Base-by-base conservation (phyloP, 2,797 vertebrate species). In the Paratrypauchen microcephalus region DNA sequence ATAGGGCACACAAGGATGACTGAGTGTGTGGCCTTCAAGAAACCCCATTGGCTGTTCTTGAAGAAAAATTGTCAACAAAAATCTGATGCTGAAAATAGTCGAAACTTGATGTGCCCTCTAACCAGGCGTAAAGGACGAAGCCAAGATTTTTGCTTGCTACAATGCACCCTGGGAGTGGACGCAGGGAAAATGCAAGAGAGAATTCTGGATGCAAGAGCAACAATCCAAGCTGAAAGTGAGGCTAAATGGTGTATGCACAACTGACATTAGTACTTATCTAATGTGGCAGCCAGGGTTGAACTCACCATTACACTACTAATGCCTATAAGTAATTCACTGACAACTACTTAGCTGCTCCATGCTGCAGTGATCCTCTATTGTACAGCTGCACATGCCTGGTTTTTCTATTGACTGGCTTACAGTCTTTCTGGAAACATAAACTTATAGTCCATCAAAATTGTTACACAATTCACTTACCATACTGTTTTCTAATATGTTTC, bases 41-140 rank as follows among this genome's bases (percentile, higher is more conserved):
- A 73, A 76, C 61, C 32, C 32, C 36, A 61, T 64, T 39, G 60
- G 74, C 58, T 66, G 70, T 70, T 82, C 57, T 81, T 68, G 67
- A 79, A 86, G 56, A 60, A 30, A 68, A 62, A 77, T n/a, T 8
- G 56, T 61, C 50, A 65, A 50, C 64, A 69, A 58, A 64, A 45
- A 41, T 21, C 24, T n/a, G 26, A 62, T 71, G 69, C 77, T 54
- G 30, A 61, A 68, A 83, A 80, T 6, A 67, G 70, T 7, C 61
- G 60, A 76, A 77, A 81, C 79, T 76, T 82, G 81, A 85, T 80
- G 57, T 82, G 80, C 65, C 86, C 82, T 89, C 86, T 74, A 81
- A 81, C 82, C 79, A 81, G 68, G 78, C 80, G 59, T 78, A 74
- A 83, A 88, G 87, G 83, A 86, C 82, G 82, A 73, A 70, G 66